Base-by-base conservation (phyloP, 2,797 vertebrate species). In the Microctenopoma lineatum region DNA sequence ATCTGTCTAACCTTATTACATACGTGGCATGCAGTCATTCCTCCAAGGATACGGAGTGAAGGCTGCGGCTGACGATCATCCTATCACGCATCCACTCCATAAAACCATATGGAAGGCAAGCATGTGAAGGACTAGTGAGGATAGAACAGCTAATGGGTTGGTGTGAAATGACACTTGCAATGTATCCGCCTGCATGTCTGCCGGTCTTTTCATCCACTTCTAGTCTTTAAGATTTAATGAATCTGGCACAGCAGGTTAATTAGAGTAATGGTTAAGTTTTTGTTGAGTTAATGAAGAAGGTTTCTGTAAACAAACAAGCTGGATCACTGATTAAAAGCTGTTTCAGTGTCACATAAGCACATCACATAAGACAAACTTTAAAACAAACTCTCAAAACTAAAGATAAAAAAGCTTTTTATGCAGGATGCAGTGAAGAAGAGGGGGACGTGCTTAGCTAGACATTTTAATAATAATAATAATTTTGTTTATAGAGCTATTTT, bases 41-140 rank as follows among this genome's bases (percentile, higher is more conserved):
- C 34, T 62, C 46, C 16, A 38, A 57, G 52, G 39, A 4, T 21
- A 26, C 3, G 36, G 59, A 71, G 34, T 59, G 44, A 73, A 66
- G 62, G 42, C 48, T 80, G 57, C 47, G 42, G 52, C 60, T 75
- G 75, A 67, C 60, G 67, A 4, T 66, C 54, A 66, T 62, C 66
- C 25, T 45, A 53, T 70, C 53, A 9, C 16, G 41, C 4, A 15
- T 42, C 59, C 26, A 26, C 14, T 52, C 11, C 2, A 10, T 51
- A 12, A 66, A 62, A 52, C 46, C 27, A 44, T 32, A 41, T 15
- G 15, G 16, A 64, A 65, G 63, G 3, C 10, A 65, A 9, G 12
- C 26, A 8, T 45, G 10, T 39, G 46, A 48, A 39, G 26, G 29
- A 55, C 2, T 4, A 34, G 7, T 1, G 1, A 52, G 14, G 1